Percentiles rank a stretch among this genome's conserved stretches.
Evolutionary conservation across 2,113 vertebrate genomes (phyloP).

Genomic region (Erythrocercus mccallii): DNA sequence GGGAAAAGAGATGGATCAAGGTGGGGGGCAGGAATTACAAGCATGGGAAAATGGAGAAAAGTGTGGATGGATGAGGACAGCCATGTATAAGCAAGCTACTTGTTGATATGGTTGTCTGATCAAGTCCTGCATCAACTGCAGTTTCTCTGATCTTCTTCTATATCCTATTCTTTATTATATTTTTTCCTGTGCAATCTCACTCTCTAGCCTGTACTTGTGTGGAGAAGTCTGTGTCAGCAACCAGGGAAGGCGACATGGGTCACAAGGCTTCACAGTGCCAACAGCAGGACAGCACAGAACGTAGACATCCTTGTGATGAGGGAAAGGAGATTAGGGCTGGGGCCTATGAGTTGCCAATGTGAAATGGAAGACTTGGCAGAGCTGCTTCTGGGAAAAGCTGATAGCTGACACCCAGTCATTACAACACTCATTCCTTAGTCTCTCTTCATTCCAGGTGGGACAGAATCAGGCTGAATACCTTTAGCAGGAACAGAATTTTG

Average conservation of each 20-base stretch:
- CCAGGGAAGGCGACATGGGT: fast-evolving
- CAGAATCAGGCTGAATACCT: neutral
- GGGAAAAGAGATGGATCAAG: neutral
- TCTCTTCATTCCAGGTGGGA: neutral
- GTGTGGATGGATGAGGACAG: neutral
- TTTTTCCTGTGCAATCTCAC: neutral
- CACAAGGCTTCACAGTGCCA: neutral
- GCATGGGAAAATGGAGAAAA: neutral
- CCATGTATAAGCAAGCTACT: neutral
- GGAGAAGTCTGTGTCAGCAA: neutral
- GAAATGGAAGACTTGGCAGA: neutral
- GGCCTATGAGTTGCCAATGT: neutral
- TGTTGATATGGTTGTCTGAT: neutral
- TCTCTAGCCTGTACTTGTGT: neutral
- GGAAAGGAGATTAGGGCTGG: neutral
- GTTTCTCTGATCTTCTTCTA: neutral
- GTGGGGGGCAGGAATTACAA: neutral
- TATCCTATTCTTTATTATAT: neutral
- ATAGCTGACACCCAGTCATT: neutral
- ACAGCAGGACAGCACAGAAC: neutral
- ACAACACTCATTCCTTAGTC: neutral
- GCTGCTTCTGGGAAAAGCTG: neutral
- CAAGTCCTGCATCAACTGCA: neutral
- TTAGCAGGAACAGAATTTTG: neutral
- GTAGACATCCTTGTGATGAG: no score